A percentile compares a stretch with the other conserved stretches of the same genome.
phyloP scores from a whole-genome alignment of 2,888 invertebrate genomes.

The Drosophila histrio region DNA sequence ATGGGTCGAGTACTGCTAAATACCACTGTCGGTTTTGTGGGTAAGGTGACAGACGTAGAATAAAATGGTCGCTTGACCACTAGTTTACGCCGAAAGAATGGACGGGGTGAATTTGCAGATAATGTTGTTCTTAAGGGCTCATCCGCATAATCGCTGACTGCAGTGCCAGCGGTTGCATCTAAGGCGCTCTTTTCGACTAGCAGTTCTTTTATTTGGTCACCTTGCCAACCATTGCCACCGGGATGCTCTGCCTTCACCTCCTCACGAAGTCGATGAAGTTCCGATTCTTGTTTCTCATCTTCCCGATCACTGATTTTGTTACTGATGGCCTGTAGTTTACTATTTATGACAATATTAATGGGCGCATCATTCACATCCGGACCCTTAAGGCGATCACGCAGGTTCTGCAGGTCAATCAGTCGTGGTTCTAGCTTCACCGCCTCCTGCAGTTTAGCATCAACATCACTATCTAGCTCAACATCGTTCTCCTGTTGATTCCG shows the following conservation, averaged over 20 bases:
- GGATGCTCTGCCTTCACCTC: conserved; percentile 67
- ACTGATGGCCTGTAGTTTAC: conserved; percentile 21
- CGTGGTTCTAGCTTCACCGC: conserved; percentile 4
- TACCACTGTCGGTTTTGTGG: conserved; percentile 35
- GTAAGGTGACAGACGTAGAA: conserved; percentile 37
- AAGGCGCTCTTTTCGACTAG: conserved; percentile 50
- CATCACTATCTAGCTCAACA: not conserved
- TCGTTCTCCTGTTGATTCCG: not conserved
- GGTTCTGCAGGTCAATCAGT: conserved; percentile 51
- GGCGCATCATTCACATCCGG: conserved; percentile 54
- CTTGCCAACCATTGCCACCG: conserved; percentile 55
- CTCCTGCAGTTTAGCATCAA: not conserved
- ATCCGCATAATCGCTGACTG: conserved; percentile 7
- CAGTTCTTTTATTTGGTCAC: conserved; percentile 69
- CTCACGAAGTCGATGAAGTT: conserved; percentile 61
- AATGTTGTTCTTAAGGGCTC: not conserved
- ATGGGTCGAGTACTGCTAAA: conserved; percentile 57
- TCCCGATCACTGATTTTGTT: conserved; percentile 4
- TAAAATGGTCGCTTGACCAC: conserved; percentile 77
- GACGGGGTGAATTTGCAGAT: conserved; percentile 33
- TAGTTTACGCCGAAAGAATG: conserved; percentile 72
- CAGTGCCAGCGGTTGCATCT: not conserved
- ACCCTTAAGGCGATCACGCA: conserved; percentile 63
- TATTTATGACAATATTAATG: conserved; percentile 49
- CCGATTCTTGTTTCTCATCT: conserved; percentile 38